phyloP scores from a whole-genome alignment of 2,113 vertebrate genomes.

The Shinisaurus crocodilurus region DNA sequence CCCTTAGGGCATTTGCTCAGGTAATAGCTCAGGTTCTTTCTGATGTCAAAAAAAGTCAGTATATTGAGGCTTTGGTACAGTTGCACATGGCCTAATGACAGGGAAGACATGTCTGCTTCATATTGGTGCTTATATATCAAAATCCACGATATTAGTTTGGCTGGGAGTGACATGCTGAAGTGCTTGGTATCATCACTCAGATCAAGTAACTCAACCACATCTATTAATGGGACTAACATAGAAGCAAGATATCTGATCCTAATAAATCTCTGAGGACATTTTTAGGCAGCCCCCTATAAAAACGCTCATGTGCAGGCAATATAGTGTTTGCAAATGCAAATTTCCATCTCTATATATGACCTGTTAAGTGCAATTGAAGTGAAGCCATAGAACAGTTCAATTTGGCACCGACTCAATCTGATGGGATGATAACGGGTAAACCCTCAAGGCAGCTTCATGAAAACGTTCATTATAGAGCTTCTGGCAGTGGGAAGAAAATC shows the following conservation, averaged over 20 bases:
- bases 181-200: background rate
- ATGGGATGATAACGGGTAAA: conserved; percentile 54
- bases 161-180: conserved; percentile 8
- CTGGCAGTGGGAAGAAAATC: conserved; percentile 60
- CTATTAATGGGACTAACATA: conserved; percentile 6
- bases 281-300: background rate
- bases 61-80: background rate
- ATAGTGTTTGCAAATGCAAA: conserved; percentile 7
- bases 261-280: conserved; percentile 3
- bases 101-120: rapidly evolving
- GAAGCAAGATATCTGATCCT: conserved; percentile 8
- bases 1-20: background rate
- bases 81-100: rapidly evolving
- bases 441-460: conserved; percentile 35
- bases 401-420: conserved; percentile 39
- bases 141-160: conserved; percentile 2
- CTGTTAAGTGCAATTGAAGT: background rate
- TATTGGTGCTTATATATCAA: background rate
- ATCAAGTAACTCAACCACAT: background rate
- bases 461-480: conserved; percentile 53
- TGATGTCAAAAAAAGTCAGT: background rate
- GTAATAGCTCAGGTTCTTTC: rapidly evolving
- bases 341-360: background rate
- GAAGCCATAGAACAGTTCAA: background rate
- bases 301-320: background rate